Evolutionary conservation across 2,113 vertebrate species (phyloP).

Genomic region (Saccopteryx leptura): DNA sequence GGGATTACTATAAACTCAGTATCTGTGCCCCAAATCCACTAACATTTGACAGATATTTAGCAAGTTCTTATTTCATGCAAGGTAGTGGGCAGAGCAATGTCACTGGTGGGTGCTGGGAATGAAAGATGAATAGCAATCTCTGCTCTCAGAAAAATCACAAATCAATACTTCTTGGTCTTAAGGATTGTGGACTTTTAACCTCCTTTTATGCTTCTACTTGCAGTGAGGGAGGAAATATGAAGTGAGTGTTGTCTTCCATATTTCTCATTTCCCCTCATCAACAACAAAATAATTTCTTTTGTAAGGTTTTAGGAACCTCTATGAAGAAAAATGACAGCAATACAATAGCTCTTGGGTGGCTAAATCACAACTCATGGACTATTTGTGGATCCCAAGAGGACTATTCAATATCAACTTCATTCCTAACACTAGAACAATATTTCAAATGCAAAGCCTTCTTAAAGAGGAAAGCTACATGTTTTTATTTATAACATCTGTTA

Average conservation of each 20-base stretch:
- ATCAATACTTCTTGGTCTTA: constrained; percentile 37
- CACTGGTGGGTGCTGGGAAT: background rate
- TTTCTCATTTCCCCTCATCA: constrained; percentile 1
- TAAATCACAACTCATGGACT: constrained; percentile 58
- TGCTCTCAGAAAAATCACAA: constrained; percentile 58
- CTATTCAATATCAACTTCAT: constrained; percentile 49
- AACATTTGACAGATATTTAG: constrained; percentile 18
- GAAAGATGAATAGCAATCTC: background rate
- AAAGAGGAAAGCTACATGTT: background rate
- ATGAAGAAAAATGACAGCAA: constrained; percentile 66
- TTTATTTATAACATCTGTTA: constrained; percentile 64
- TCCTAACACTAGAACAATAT: constrained; percentile 48
- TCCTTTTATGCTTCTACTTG: background rate
- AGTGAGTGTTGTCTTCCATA: background rate
- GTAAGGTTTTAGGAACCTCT: constrained; percentile 49
- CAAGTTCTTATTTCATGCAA: background rate
- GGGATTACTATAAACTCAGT: background rate
- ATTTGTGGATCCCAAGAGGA: constrained; percentile 65
- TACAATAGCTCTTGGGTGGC: constrained; percentile 41
- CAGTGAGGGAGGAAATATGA: constrained; percentile 57
- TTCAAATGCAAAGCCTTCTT: constrained; percentile 63
- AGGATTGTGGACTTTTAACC: constrained; percentile 30
- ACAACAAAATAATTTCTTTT: constrained; percentile 37
- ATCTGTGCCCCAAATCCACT: background rate
- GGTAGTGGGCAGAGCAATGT: background rate